Percentiles rank a stretch among this genome's conserved stretches.
Evolutionary conservation across 2,113 vertebrate species (phyloP).

Genomic region (Equus quagga): DNA sequence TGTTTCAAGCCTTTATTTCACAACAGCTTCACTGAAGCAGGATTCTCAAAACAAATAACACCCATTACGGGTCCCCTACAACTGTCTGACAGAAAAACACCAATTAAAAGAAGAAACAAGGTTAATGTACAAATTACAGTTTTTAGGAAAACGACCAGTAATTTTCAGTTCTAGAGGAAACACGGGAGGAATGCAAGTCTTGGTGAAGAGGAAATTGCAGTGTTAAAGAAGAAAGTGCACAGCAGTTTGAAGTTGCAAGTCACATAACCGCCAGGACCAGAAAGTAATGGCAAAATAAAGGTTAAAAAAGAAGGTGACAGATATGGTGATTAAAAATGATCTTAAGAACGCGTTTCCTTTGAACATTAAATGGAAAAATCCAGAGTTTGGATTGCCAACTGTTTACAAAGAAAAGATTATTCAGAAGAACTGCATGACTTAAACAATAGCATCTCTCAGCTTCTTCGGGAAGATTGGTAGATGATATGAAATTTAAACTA

Average conservation of each 20-base stretch:
- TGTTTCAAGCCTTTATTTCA: neutral
- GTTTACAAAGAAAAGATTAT: constrained; percentile 69
- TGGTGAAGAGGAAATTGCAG: neutral
- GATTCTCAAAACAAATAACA: constrained; percentile 52
- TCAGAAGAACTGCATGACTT: constrained; percentile 50
- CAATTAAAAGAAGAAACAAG: constrained; percentile 62
- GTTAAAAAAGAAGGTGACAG: constrained; percentile 53
- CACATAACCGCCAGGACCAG: neutral
- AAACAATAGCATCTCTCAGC: constrained; percentile 75
- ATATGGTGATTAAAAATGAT: constrained; percentile 12
- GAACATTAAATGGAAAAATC: constrained; percentile 69
- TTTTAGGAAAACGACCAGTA: constrained; percentile 32
- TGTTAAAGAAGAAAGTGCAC: neutral
- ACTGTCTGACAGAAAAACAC: constrained; percentile 42
- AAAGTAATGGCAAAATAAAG: constrained; percentile 4
- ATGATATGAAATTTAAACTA: constrained; percentile 72
- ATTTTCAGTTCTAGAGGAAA: constrained; percentile 52
- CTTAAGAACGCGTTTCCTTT: constrained; percentile 66
- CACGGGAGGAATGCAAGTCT: neutral
- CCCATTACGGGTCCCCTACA: neutral
- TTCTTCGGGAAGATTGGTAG: constrained; percentile 70
- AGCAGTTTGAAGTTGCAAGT: constrained; percentile 26
- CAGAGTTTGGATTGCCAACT: constrained; percentile 57
- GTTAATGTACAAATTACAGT: constrained; percentile 53
- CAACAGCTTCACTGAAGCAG: neutral